A percentile compares a stretch with the other conserved stretches of the same genome.
Conservation (phyloP, 2,113 vertebrate genomes). For the Lonchura striata region DNA sequence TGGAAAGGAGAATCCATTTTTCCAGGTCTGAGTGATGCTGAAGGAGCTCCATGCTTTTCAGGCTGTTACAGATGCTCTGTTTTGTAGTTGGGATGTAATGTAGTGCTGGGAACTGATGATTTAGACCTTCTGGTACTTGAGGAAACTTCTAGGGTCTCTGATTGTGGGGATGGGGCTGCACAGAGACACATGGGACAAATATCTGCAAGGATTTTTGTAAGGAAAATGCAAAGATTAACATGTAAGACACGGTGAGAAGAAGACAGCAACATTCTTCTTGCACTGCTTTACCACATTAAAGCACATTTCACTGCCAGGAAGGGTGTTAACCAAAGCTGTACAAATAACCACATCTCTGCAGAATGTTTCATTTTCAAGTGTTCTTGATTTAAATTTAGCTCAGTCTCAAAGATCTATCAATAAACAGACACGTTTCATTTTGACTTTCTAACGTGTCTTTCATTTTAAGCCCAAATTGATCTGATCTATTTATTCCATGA, state of each 20-base stretch:
- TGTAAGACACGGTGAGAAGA: not conserved
- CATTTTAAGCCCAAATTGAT: not conserved
- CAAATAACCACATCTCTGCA: slow-evolving; percentile 42
- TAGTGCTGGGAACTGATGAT: not conserved
- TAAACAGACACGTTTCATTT: slow-evolving; percentile 18
- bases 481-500: not conserved
- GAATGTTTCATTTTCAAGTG: slow-evolving; percentile 17
- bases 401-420: slow-evolving; percentile 1
- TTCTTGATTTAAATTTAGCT: slow-evolving; percentile 47
- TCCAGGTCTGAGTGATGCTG: not conserved
- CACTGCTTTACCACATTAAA: slow-evolving; percentile 32
- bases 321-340: slow-evolving; percentile 61
- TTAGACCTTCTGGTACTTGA: not conserved
- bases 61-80: not conserved
- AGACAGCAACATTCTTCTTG: not conserved
- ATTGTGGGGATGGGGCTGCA: not conserved
- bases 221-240: not conserved
- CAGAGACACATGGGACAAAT: not conserved
- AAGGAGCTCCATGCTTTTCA: not conserved
- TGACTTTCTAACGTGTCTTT: not conserved
- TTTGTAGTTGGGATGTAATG: not conserved
- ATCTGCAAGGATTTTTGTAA: not conserved
- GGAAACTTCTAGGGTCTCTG: not conserved
- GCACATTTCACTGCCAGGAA: slow-evolving; percentile 31
- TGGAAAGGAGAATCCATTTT: not conserved